A percentile compares a stretch with the other conserved stretches of the same genome.
phyloP scores from a whole-genome alignment of 2,113 vertebrate species.

The Phrynosoma platyrhinos region DNA sequence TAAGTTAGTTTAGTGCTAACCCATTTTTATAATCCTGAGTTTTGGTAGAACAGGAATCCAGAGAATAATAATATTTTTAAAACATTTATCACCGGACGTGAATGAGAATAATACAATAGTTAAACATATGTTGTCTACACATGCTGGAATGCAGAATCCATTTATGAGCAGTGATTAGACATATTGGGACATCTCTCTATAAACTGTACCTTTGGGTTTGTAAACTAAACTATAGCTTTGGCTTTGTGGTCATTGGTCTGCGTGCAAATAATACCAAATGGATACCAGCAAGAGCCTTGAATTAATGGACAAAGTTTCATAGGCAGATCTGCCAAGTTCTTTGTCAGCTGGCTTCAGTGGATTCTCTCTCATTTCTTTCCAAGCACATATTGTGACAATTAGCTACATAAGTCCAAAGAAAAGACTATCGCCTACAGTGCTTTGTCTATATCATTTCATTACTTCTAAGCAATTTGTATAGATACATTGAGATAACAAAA shows the following conservation, averaged over 20 bases:
- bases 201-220: neutral
- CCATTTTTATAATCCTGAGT: conserved; percentile 11
- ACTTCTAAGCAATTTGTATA: neutral
- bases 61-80: conserved; percentile 20
- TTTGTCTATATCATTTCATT: neutral
- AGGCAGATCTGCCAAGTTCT: neutral
- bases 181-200: neutral
- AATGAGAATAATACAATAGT: conserved; percentile 2
- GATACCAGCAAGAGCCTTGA: neutral
- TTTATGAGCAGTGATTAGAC: neutral
- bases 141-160: neutral
- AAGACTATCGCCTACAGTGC: neutral
- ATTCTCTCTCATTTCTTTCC: neutral
- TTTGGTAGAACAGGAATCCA: neutral
- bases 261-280: neutral
- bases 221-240: neutral
- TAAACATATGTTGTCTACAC: neutral
- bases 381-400: neutral
- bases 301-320: conserved; percentile 1
- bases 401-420: neutral
- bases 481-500: neutral
- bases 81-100: neutral
- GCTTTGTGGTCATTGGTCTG: neutral
- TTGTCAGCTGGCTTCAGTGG: neutral
- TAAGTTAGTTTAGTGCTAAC: conserved; percentile 5